These are phyloP conservation scores for Dryoscopus gambensis DNA, from an alignment of 2,113 vertebrate genomes.

Conservation along the genomic window DNA sequence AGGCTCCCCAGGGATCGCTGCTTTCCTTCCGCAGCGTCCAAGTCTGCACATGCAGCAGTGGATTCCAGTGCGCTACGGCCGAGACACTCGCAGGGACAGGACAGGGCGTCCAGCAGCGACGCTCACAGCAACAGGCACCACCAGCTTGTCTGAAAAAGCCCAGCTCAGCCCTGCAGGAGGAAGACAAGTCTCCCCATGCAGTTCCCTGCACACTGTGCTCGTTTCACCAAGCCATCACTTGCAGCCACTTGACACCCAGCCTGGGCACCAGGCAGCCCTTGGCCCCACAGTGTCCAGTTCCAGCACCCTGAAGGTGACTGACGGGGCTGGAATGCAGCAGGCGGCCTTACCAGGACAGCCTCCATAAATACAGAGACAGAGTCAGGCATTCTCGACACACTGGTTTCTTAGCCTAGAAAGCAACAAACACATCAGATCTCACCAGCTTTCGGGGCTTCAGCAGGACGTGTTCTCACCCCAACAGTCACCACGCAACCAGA, in stretches of 20 bases:
- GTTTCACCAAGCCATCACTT: not conserved
- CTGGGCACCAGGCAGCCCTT: not conserved
- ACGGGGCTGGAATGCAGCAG: not conserved
- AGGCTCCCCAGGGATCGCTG: not conserved
- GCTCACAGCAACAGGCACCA: rapidly evolving
- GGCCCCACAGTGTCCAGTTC: not conserved
- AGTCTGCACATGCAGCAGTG: rapidly evolving
- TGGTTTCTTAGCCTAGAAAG: not conserved
- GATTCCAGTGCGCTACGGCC: rapidly evolving
- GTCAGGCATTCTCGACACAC: not conserved
- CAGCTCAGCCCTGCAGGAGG: not conserved
- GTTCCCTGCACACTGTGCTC: rapidly evolving
- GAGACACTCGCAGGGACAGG: not conserved
- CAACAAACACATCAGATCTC: not conserved
- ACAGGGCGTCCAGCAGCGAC: rapidly evolving
- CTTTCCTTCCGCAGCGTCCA: not conserved
- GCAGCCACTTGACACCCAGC: not conserved
- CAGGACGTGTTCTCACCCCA: not conserved
- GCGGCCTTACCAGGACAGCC: not conserved
- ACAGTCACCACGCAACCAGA: not conserved
- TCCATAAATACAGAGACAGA: not conserved
- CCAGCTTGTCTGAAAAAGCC: not conserved
- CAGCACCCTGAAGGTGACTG: not conserved
- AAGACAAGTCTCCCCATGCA: rapidly evolving
- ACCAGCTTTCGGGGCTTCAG: not conserved